Base-by-base conservation (phyloP, 1,140 invertebrate species). In the Camponotus floridanus region DNA sequence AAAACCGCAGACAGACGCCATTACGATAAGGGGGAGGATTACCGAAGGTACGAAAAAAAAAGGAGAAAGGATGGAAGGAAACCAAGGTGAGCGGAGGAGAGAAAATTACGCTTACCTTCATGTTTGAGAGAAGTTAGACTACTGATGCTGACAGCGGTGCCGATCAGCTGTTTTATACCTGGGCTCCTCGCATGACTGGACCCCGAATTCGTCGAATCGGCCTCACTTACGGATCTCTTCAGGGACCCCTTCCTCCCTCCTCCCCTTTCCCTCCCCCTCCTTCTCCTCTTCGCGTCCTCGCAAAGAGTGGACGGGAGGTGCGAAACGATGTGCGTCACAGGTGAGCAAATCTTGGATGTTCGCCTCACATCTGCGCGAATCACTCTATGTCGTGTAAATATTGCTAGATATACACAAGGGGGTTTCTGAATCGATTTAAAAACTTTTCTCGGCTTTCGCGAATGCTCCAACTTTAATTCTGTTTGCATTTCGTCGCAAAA, bases 111-210 rank as follows among this genome's bases (percentile, higher is more conserved):
- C 86, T 92, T 92, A 92, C 92, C 92, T 93, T 93, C 92, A 92
- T 93, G 80, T 88, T 84, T 21, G 78, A 86, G 79, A 71, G 67
- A 70, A 86, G 85, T 86, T 91, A 81, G 65, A 65, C 57, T 85
- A 92, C 91, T 92, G 92, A 93, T 91, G 89, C 87, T 88, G 78
- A 9, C 68, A 57, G 48, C 67, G 61, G 9, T 39, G 36, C 7
- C 65, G 91, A 86, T 91, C 87, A 86, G 74, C 86, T 79, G 87
- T 70, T 91, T 92, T 93, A 92, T 92, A 92, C 86, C 76, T 78
- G 36, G 26, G 48, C 48, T n/a, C 39, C 68, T 67, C 86, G 74
- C 73, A 71, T 90, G 73, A 62, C 74, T 81, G 86, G 81, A 68
- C 73, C 79, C 89, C 81, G 76, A 90, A 90, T 90, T 90, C 88